Evolutionary conservation across 2,888 invertebrate genomes (phyloP).

Genomic region (Caenorhabditis virilis): DNA sequence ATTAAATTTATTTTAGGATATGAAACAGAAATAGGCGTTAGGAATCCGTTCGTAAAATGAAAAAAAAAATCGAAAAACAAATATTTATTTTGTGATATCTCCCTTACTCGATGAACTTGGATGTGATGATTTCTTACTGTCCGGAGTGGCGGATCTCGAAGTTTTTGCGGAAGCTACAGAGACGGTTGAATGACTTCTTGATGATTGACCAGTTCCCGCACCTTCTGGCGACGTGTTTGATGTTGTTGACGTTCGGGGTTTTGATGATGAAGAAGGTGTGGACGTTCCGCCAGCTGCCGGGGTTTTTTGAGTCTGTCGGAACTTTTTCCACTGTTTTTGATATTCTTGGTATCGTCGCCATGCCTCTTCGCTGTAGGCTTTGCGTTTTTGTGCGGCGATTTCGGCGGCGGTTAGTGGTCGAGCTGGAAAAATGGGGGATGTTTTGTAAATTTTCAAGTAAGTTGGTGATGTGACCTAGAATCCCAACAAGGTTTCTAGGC

Average conservation of each 20-base stretch:
- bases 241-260: constrained; percentile 4
- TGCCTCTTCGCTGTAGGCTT: constrained; percentile 67
- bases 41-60: no score
- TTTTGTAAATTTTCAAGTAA: neutral
- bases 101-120: constrained; percentile 7
- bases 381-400: constrained; percentile 58
- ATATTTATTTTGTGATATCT: no score
- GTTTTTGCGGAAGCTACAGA: constrained; percentile 22
- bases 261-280: no score
- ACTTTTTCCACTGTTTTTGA: constrained; percentile 68
- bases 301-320: constrained; percentile 59
- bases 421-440: constrained; percentile 19
- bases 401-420: constrained; percentile 56
- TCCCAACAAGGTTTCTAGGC: no score
- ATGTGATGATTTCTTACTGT: constrained; percentile 29
- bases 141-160: constrained; percentile 31
- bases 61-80: no score
- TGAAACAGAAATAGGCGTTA: no score
- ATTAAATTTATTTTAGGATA: no score
- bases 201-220: constrained; percentile 15
- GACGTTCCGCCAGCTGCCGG: constrained; percentile 5
- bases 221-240: constrained; percentile 13
- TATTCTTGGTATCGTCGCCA: constrained; percentile 66
- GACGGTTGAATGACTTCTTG: constrained; percentile 27
- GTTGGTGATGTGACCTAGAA: neutral